Conservation (phyloP, 2,113 vertebrate species). For the Rattus norvegicus region GRCr8 NC_086019.1:154463001-154463500, state of each 20-base stretch:
- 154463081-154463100: not conserved
- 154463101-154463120: not conserved
- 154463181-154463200: not conserved
- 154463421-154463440: not conserved
- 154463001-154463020: not conserved
- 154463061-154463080: not conserved
- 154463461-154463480: not conserved
- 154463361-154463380: not conserved
- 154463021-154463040: not conserved
- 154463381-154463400: not conserved
- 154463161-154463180: not conserved
- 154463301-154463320: not conserved
- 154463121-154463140: not conserved
- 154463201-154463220: not conserved
- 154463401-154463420: not conserved
- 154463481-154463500: not conserved
- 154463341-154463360: not conserved
- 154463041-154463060: not conserved
- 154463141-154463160: not conserved
- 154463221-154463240: not conserved
- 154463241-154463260: not conserved
- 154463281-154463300: not conserved
- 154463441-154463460: not conserved
- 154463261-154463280: not conserved
- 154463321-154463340: not conserved